These are phyloP conservation scores for Umimayanthus kanabou DNA, from an alignment of 92 coral and sea anemone species.

Conservation along the genomic window DNA sequence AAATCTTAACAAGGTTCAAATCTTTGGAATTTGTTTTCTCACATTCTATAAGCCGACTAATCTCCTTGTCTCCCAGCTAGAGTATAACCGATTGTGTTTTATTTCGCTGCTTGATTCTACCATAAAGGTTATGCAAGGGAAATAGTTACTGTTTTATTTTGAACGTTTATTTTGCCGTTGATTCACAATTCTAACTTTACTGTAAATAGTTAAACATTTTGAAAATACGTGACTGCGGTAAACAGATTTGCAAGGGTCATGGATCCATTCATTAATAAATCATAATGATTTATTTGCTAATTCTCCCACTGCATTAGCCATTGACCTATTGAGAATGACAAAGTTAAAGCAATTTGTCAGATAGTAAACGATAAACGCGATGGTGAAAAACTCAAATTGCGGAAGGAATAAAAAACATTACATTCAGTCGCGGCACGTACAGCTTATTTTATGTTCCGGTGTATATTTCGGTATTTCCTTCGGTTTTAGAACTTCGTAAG, in stretches of 20 bases:
- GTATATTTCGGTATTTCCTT: conserved; percentile 18
- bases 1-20: not conserved
- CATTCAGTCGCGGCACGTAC: not conserved
- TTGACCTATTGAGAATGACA: not conserved
- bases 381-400: not conserved
- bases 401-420: not conserved
- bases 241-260: not conserved
- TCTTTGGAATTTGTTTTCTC: conserved; percentile 29
- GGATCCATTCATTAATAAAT: no score
- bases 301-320: not conserved
- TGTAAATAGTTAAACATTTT: not conserved
- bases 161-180: no score
- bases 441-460: not conserved
- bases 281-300: not conserved
- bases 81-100: no score
- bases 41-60: conserved; percentile 7
- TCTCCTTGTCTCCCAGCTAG: not conserved
- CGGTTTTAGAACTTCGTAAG: not conserved
- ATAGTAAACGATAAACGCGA: no score
- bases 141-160: not conserved
- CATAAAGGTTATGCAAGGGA: not conserved
- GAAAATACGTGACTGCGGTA: not conserved
- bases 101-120: not conserved
- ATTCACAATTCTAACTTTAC: not conserved
- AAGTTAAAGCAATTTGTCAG: not conserved